phyloP scores from a whole-genome alignment of 2,113 vertebrate genomes.

The Rhinopomastus cyanomelas region DNA sequence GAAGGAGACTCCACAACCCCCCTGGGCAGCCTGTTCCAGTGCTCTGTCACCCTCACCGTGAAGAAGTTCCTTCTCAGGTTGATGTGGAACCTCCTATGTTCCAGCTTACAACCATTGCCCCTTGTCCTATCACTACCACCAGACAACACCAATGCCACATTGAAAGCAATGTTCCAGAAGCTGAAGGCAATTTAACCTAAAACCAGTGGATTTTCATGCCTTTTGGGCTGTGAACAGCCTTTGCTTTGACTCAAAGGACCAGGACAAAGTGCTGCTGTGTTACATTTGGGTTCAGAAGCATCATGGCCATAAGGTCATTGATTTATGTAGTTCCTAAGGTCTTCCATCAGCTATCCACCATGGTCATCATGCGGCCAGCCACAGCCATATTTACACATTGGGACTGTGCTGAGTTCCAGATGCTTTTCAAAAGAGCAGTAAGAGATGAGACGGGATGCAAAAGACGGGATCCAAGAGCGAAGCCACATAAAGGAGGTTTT shows the following conservation, averaged over 20 bases:
- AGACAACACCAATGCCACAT: fast-evolving
- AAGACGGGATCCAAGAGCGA: neutral
- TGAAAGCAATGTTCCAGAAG: neutral
- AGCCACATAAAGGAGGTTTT: neutral
- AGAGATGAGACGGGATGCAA: neutral
- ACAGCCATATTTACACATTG: neutral
- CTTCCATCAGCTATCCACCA: neutral
- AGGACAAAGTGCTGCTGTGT: neutral
- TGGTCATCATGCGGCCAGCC: neutral
- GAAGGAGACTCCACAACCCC: too few species aligned
- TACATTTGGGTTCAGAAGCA: neutral
- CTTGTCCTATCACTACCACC: neutral
- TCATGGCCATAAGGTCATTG: neutral
- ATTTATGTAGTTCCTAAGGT: neutral
- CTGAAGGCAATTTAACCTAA: neutral
- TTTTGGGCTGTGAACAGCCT: neutral
- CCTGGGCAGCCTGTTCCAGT: too few species aligned
- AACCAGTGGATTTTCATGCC: neutral
- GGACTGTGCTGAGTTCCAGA: neutral
- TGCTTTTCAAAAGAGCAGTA: neutral
- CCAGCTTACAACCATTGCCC: too few species aligned
- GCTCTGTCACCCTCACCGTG: too few species aligned
- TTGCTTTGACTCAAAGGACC: neutral
- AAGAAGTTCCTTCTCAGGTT: too few species aligned
- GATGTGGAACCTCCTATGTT: too few species aligned